phyloP scores from a whole-genome alignment of 2,797 vertebrate genomes.

The Chrysocyon brachyurus region DNA sequence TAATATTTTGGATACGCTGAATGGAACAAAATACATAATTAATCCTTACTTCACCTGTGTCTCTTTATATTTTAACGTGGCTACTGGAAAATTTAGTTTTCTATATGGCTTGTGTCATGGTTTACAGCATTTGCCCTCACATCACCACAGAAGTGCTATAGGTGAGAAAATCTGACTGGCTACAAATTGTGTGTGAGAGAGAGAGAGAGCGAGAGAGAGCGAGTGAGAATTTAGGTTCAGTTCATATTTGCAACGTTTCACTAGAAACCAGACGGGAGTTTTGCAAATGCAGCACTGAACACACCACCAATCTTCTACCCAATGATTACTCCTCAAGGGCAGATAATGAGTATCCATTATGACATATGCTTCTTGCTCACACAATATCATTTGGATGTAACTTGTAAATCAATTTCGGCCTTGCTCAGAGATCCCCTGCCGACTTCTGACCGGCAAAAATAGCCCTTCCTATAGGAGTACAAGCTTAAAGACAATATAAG shows the following conservation, averaged over 20 bases:
- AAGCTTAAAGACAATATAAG: background rate
- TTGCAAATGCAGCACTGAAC: slow-evolving; percentile 64
- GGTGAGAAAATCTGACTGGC: background rate
- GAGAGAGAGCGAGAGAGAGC: too few relatives aligned
- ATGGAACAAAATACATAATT: background rate
- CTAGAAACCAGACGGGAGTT: slow-evolving; percentile 65
- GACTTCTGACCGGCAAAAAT: slow-evolving; percentile 7
- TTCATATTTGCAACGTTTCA: background rate
- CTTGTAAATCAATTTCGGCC: slow-evolving; percentile 34
- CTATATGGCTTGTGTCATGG: background rate
- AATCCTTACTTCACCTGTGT: background rate
- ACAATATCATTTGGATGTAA: slow-evolving; percentile 62
- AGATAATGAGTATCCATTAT: slow-evolving; percentile 52
- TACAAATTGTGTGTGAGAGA: background rate
- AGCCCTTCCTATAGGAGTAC: background rate
- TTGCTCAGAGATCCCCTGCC: slow-evolving; percentile 3
- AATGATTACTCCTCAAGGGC: slow-evolving; percentile 50
- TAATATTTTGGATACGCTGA: background rate
- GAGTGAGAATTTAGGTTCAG: background rate
- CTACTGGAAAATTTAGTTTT: background rate
- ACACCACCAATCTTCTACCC: slow-evolving; percentile 66
- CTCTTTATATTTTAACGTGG: background rate
- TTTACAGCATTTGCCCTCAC: background rate
- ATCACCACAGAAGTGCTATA: background rate
- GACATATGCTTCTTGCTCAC: background rate